phyloP scores from a whole-genome alignment of 2,113 vertebrate species.

The Natator depressus region DNA sequence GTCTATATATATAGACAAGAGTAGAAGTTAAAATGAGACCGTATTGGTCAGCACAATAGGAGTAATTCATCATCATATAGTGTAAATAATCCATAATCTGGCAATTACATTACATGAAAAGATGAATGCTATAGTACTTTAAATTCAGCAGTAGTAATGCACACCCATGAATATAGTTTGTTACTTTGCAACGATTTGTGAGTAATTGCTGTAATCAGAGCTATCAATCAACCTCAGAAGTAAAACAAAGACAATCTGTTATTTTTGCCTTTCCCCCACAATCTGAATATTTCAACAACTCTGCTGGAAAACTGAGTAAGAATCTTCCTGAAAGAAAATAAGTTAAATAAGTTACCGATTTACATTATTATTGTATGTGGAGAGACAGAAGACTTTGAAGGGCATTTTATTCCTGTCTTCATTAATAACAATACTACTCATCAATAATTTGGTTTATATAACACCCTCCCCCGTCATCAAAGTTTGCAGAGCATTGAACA shows the following conservation, averaged over 20 bases:
- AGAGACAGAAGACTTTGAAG: background rate
- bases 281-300: background rate
- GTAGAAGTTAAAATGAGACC: background rate
- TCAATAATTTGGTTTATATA: background rate
- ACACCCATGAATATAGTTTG: background rate
- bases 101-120: background rate
- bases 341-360: background rate
- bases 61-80: background rate
- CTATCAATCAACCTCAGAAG: background rate
- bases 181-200: background rate
- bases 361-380: background rate
- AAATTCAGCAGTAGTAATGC: background rate
- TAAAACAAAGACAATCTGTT: background rate
- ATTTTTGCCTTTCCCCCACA: background rate
- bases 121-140: background rate
- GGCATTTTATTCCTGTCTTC: background rate
- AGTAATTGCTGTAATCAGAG: background rate
- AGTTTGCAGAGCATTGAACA: background rate
- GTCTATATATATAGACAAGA: background rate
- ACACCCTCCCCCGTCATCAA: background rate
- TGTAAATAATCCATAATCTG: background rate
- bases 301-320: background rate
- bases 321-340: background rate
- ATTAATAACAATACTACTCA: background rate
- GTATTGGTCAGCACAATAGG: background rate